These are phyloP conservation scores for Darevskia mixta DNA, from an alignment of 2,797 vertebrate species.

Conservation along the genomic window DNA sequence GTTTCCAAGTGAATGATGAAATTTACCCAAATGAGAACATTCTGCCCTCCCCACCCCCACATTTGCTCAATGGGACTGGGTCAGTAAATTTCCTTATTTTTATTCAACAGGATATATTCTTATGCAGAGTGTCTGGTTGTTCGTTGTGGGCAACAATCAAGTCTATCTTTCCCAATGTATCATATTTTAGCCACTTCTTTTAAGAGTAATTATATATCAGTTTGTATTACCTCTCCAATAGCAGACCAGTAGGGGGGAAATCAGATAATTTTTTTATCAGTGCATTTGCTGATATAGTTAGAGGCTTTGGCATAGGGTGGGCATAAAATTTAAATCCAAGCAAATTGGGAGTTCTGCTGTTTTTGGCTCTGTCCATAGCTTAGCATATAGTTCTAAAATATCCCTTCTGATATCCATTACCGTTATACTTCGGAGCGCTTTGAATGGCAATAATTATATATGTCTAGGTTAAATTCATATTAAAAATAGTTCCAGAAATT, in stretches of 20 bases:
- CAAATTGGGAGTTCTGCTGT: conserved; percentile 52
- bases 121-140: background rate
- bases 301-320: conserved; percentile 36
- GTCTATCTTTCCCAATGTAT: background rate
- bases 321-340: conserved; percentile 35
- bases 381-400: conserved; percentile 46
- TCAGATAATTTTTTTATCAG: conserved; percentile 52
- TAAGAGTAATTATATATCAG: background rate
- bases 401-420: conserved; percentile 10
- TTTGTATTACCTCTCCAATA: background rate
- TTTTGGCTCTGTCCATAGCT: conserved; percentile 44
- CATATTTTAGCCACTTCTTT: background rate
- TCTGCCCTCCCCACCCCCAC: conserved; percentile 6
- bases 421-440: conserved; percentile 41
- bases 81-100: background rate
- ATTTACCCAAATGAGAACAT: conserved; percentile 59
- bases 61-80: too few species aligned
- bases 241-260: conserved; percentile 62
- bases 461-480: conserved; percentile 35
- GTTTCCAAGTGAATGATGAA: conserved; percentile 43
- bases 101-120: background rate
- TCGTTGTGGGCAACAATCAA: background rate
- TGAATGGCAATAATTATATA: conserved; percentile 42
- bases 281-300: conserved; percentile 55
- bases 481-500: conserved; percentile 50